A percentile compares a stretch with the other conserved stretches of the same genome.
Evolutionary conservation across 2,113 vertebrate genomes (phyloP).

Genomic region (Pachypanchax playfairii): DNA sequence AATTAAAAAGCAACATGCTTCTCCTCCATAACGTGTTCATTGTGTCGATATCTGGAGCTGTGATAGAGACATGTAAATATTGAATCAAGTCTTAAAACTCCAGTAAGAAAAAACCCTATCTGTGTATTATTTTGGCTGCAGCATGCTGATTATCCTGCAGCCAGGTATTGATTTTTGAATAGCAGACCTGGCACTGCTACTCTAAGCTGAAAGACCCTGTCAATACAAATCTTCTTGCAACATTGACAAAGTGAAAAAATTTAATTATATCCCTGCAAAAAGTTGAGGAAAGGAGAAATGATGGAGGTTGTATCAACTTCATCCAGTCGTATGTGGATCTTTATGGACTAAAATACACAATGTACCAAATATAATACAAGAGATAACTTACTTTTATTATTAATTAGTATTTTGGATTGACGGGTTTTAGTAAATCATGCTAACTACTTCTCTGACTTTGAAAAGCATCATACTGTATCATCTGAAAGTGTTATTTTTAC

Average conservation of each 20-base stretch:
- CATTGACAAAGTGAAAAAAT: conserved; percentile 60
- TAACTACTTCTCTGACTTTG: too few relatives aligned
- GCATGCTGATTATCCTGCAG: conserved; percentile 41
- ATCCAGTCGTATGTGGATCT: background rate
- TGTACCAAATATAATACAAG: background rate
- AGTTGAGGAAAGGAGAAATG: background rate
- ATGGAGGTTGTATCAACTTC: conserved; percentile 1
- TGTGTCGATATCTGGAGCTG: too few relatives aligned
- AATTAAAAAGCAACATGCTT: too few relatives aligned
- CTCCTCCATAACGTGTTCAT: too few relatives aligned
- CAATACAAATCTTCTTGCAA: conserved; percentile 55
- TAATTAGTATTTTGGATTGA: too few relatives aligned
- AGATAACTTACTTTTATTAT: too few relatives aligned
- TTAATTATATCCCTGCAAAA: conserved; percentile 39
- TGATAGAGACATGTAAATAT: background rate
- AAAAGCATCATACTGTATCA: too few relatives aligned
- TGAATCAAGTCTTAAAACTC: background rate
- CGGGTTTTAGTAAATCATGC: too few relatives aligned
- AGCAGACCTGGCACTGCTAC: conserved; percentile 35
- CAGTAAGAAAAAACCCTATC: conserved; percentile 4
- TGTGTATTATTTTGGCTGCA: conserved; percentile 14
- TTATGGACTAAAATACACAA: background rate
- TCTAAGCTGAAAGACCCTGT: conserved; percentile 42
- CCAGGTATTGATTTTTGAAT: conserved; percentile 58
- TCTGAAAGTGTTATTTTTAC: too few relatives aligned